Conservation (phyloP, 2,113 vertebrate species). For the Rhinogobius similis region DNA sequence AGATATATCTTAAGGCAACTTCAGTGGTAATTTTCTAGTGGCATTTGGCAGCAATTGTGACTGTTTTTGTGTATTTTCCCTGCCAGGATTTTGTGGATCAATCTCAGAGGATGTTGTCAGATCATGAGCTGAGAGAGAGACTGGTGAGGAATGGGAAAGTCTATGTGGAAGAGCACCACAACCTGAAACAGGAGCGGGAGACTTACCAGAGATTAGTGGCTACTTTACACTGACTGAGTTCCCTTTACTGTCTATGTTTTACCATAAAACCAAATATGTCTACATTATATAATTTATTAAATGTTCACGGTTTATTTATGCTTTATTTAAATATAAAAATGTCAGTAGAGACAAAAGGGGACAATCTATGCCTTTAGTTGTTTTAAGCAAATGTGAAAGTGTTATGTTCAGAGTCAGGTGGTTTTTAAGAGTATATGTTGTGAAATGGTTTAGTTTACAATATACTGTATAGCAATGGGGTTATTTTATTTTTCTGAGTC, state of each 20-base stretch:
- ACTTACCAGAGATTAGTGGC: constrained; percentile 83
- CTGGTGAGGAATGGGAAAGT: constrained; percentile 79
- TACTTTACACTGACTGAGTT: constrained; percentile 62
- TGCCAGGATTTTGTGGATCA: constrained; percentile 88
- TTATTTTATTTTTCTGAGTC: background rate
- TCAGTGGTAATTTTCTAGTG: constrained; percentile 46
- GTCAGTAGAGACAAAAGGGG: background rate
- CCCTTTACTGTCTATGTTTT: background rate
- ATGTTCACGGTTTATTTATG: constrained; percentile 28
- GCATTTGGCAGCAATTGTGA: constrained; percentile 51
- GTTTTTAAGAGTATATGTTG: background rate
- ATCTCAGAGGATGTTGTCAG: constrained; percentile 81
- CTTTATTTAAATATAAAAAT: background rate
- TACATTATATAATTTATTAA: background rate
- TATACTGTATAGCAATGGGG: background rate
- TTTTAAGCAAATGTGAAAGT: background rate
- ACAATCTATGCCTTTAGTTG: background rate
- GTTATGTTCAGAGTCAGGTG: background rate
- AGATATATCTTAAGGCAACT: constrained; percentile 47
- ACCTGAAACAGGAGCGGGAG: constrained; percentile 77
- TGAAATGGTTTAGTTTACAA: constrained; percentile 5
- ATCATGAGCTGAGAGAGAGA: constrained; percentile 72
- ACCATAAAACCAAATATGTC: constrained; percentile 37
- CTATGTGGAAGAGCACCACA: constrained; percentile 80
- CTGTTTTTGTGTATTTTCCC: constrained; percentile 32